phyloP scores from a whole-genome alignment of 2,888 invertebrate species.

The Acrobasis suavella region DNA sequence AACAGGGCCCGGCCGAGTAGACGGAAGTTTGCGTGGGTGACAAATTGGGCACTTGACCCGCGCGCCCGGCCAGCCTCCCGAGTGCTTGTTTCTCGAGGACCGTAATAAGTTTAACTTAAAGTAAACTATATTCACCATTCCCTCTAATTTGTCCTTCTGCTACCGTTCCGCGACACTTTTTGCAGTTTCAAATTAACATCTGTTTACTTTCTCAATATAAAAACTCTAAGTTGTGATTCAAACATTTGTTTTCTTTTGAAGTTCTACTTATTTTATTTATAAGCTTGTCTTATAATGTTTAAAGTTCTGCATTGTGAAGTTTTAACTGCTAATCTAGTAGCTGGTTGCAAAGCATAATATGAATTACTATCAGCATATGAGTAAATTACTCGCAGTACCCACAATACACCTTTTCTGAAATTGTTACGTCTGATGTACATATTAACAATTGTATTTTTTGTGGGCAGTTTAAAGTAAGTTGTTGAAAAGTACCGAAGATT shows the following conservation, averaged over 20 bases:
- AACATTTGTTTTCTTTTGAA: slow-evolving; percentile 4
- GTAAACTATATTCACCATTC: slow-evolving; percentile 80
- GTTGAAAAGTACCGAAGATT: no score
- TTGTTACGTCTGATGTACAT: no score
- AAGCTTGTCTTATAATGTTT: no score
- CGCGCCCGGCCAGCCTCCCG: slow-evolving; percentile 67
- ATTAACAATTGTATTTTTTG: no score
- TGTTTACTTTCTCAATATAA: slow-evolving; percentile 38
- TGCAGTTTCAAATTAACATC: slow-evolving; percentile 62
- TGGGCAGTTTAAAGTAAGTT: no score
- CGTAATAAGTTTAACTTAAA: slow-evolving; percentile 82
- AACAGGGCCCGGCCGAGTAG: slow-evolving; percentile 71
- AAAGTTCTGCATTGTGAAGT: no score
- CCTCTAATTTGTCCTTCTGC: slow-evolving; percentile 75
- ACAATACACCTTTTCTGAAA: no score
- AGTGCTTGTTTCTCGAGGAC: slow-evolving; percentile 78
- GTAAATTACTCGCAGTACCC: no score
- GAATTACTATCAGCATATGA: no score
- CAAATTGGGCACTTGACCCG: slow-evolving; percentile 83
- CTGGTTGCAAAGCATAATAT: no score
- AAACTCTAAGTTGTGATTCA: slow-evolving; percentile 27
- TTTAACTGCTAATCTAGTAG: no score
- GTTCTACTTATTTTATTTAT: not conserved
- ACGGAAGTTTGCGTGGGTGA: slow-evolving; percentile 80
- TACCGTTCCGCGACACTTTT: slow-evolving; percentile 59